A percentile compares a stretch with the other conserved stretches of the same genome.
These are phyloP conservation scores for Periphyllus acericola DNA, from an alignment of 2,888 invertebrate species.

Conservation along the genomic window DNA sequence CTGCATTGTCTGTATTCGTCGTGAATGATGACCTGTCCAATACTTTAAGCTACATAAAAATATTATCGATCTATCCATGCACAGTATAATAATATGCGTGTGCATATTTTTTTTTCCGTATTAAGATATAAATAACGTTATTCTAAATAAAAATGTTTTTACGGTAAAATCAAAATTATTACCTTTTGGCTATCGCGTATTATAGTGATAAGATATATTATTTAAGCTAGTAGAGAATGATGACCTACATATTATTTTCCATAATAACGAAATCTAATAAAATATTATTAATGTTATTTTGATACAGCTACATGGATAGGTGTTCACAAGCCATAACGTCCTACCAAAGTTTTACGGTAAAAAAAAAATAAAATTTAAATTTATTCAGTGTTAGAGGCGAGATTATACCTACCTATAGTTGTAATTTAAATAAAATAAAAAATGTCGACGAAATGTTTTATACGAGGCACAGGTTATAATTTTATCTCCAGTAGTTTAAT, in stretches of 20 bases:
- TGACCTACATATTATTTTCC: background rate
- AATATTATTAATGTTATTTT: background rate
- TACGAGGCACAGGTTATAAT: too few species aligned
- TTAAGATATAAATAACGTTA: conserved; percentile 30
- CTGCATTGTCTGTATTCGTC: conserved; percentile 11
- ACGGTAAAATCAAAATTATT: conserved; percentile 17
- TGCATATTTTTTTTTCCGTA: background rate
- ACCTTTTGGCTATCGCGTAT: background rate
- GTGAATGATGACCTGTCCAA: conserved; percentile 62
- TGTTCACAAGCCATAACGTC: background rate
- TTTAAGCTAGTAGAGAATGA: background rate
- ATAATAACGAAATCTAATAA: background rate
- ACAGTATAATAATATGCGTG: background rate
- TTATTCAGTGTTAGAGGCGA: background rate
- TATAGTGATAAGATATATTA: background rate
- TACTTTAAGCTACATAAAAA: conserved; percentile 51
- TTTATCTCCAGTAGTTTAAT: too few species aligned
- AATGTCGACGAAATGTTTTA: too few species aligned
- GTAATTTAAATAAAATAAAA: too few species aligned
- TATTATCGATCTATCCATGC: conserved; percentile 41
- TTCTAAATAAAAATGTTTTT: conserved; percentile 26
- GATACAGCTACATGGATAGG: background rate
- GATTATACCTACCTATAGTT: background rate
- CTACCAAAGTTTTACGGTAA: background rate
- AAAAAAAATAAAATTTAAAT: background rate